Base-by-base conservation (phyloP, 2,888 invertebrate species). In the Mythimna pallens region DNA sequence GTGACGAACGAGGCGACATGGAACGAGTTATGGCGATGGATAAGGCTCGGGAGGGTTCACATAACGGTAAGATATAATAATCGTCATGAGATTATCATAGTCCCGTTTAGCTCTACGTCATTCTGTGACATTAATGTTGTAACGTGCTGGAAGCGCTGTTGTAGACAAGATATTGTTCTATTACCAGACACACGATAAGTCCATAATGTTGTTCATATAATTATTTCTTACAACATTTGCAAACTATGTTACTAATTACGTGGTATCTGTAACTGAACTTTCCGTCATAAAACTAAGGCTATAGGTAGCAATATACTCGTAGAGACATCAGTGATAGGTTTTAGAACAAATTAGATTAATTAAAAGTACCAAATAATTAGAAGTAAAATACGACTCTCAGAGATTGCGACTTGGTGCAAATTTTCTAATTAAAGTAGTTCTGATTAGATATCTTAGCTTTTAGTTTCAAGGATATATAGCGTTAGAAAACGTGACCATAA, bases 31-130 rank as follows among this genome's bases (percentile, higher is more conserved):
- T 98, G 93, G 98, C 98, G 75, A 97, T 98, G 95, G 98, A 98
- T 93, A 98, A 98, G 97, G 98, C 98, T 82, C 97, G 98, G 93
- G 98, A 98, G 91, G 98, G 98, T 94, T 98, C 98, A 90, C 98
- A 98, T 96, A 98, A 98, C 96, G 98, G 98, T 98, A 96, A 97
- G 96, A 77, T 80, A 93, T 81, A 81, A 81, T 81, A 74, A 75
- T 72, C 43, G 66, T 81, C 71, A 70, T 65, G 70, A 72, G 63
- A 72, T 81, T 63, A 70, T 80, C 62, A 66, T 66, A 80, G 80
- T 71, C 75, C 79, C 78, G 82, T 82, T 82, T 82, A 57, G 64
- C 65, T 70, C 64, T 73, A 17, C 68, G 73, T 73, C 79, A 78
- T 82, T 80, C 70, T 63, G 34, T 30, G 71, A 67, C 80, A 65